These are phyloP conservation scores for Maniola hyperantus DNA, from an alignment of 2,888 invertebrate species.

Conservation along the genomic window DNA sequence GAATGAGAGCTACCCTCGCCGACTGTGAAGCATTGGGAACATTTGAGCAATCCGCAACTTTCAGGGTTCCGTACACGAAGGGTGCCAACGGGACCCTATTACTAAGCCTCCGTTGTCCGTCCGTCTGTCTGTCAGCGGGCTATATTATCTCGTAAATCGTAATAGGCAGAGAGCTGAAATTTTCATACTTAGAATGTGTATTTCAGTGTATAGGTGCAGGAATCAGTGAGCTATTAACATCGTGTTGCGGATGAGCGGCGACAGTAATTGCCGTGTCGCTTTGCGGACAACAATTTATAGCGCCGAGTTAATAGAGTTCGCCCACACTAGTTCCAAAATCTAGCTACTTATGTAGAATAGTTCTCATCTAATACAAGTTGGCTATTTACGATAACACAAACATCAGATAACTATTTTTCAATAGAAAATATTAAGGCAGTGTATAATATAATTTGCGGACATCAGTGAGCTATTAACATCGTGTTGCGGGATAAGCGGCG, in stretches of 20 bases:
- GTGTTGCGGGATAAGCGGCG: too few species aligned
- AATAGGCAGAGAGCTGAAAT: too few species aligned
- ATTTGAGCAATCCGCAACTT: conserved; percentile 36
- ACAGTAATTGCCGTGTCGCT: conserved; percentile 80
- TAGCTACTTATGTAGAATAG: background rate
- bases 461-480: too few species aligned
- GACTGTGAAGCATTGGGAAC: conserved; percentile 51
- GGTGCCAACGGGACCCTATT: too few species aligned
- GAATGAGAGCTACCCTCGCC: conserved; percentile 62
- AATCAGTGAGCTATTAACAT: conserved; percentile 78
- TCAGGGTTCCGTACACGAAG: too few species aligned
- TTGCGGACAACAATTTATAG: conserved; percentile 76
- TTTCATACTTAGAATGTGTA: too few species aligned
- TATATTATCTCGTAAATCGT: too few species aligned
- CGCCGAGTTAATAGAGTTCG: conserved; percentile 70
- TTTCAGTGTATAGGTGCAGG: conserved; percentile 63
- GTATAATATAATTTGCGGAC: too few species aligned
- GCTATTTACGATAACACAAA: background rate
- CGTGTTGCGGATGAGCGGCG: conserved; percentile 80
- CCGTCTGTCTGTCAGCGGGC: too few species aligned
- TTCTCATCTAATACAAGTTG: background rate
- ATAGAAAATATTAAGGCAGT: too few species aligned
- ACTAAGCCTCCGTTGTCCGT: too few species aligned
- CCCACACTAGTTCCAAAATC: conserved; percentile 22
- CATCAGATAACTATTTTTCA: too few species aligned